phyloP scores from a whole-genome alignment of 2,888 invertebrate species.

The Cheilosia scutellata region DNA sequence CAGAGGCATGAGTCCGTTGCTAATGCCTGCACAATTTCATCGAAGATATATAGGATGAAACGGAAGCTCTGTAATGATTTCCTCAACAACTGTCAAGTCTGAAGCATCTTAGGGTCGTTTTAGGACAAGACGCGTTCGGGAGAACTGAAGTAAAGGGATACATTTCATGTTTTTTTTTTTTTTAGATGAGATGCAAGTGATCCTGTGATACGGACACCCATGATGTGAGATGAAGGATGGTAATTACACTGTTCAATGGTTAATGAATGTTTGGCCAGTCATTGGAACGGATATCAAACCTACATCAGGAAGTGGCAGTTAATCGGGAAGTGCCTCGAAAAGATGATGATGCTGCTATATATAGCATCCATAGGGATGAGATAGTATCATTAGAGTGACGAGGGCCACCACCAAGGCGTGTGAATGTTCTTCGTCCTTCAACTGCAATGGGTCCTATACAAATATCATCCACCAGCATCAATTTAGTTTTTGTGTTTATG shows the following conservation, averaged over 20 bases:
- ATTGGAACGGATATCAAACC: too few relatives aligned
- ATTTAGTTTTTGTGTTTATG: not conserved
- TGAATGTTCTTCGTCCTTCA: not conserved
- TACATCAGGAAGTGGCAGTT: constrained; percentile 25
- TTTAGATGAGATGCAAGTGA: constrained; percentile 24
- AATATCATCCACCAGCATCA: not conserved
- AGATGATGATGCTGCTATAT: not conserved
- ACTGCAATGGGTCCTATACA: not conserved
- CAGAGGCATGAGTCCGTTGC: constrained; percentile 66
- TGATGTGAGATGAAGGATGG: constrained; percentile 36
- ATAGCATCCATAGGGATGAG: too few relatives aligned
- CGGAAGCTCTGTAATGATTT: constrained; percentile 69
- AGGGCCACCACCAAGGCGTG: not conserved
- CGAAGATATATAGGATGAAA: constrained; percentile 34
- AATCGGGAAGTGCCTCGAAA: constrained; percentile 17
- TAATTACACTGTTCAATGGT: constrained; percentile 48
- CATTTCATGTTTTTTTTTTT: constrained; percentile 13
- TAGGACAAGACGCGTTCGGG: not conserved
- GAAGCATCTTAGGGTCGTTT: not conserved
- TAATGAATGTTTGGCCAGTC: constrained; percentile 1
- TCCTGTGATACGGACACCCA: constrained; percentile 45
- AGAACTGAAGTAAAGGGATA: not conserved
- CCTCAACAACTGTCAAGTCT: constrained; percentile 67
- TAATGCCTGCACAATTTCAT: constrained; percentile 37
- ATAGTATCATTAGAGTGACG: too few relatives aligned